Evolutionary conservation across 2,113 vertebrate genomes (phyloP).

Genomic region (Prionailurus bengalensis): DNA sequence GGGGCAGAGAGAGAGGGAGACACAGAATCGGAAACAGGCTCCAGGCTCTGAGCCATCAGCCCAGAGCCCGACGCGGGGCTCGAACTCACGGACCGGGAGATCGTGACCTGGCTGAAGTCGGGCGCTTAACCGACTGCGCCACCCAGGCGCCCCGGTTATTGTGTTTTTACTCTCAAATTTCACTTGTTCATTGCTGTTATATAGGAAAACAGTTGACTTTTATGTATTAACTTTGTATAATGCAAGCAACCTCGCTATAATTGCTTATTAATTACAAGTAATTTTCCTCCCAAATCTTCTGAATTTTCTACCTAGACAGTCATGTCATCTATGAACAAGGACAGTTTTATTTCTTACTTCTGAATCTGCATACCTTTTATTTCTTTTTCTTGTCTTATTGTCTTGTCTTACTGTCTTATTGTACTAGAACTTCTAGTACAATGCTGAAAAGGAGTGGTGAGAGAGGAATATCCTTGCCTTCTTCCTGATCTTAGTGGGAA

Average conservation of each 20-base stretch:
- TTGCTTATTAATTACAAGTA: background rate
- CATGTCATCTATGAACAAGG: background rate
- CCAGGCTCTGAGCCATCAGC: too few relatives aligned
- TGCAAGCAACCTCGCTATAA: background rate
- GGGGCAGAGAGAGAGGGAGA: too few relatives aligned
- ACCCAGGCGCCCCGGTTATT: background rate
- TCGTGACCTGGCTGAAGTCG: too few relatives aligned
- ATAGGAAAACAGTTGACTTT: background rate
- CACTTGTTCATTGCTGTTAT: background rate
- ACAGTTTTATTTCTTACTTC: background rate
- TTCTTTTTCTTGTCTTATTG: background rate
- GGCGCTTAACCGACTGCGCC: too few relatives aligned
- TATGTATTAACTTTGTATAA: background rate
- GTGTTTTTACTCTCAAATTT: background rate
- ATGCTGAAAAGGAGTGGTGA: background rate
- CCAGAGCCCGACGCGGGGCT: too few relatives aligned
- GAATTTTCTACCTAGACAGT: background rate
- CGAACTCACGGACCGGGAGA: too few relatives aligned
- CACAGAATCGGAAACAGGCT: too few relatives aligned
- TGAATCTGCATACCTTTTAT: background rate
- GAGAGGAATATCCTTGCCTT: background rate
- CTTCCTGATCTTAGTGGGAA: background rate
- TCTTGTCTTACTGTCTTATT: background rate
- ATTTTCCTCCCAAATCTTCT: background rate
- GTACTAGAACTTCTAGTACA: background rate